These are phyloP conservation scores for Oncorhynchus masou DNA, from an alignment of 2,113 vertebrate species.

Conservation along the genomic window DNA sequence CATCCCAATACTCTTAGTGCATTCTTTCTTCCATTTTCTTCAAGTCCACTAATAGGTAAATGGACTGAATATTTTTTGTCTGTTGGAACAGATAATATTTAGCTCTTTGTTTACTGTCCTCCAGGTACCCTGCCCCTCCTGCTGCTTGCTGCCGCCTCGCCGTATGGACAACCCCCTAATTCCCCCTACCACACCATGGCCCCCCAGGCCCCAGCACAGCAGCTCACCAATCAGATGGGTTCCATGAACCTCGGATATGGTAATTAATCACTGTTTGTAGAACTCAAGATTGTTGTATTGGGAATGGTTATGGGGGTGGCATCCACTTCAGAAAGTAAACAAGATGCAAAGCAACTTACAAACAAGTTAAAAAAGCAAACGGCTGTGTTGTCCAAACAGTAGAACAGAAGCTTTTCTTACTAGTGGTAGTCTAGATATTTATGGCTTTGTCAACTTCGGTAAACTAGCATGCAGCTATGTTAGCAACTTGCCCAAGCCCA, in stretches of 20 bases:
- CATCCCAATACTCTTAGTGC: too few species aligned
- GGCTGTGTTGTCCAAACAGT: background rate
- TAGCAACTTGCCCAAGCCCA: too few species aligned
- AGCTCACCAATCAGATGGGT: constrained; percentile 82
- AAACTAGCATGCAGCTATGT: too few species aligned
- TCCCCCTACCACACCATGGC: constrained; percentile 67
- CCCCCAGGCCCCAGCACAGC: constrained; percentile 65
- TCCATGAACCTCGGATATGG: constrained; percentile 86
- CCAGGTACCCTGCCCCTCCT: constrained; percentile 56
- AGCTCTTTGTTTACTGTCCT: background rate
- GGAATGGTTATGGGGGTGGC: background rate
- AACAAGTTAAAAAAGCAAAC: background rate
- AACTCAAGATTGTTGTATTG: background rate
- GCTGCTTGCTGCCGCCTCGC: constrained; percentile 5
- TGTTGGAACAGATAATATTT: too few species aligned
- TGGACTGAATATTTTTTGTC: too few species aligned
- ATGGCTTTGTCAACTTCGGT: background rate
- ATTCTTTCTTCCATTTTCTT: too few species aligned
- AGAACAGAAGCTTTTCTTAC: background rate
- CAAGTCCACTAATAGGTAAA: too few species aligned
- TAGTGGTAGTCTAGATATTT: too few species aligned
- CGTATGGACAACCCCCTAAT: constrained; percentile 66
- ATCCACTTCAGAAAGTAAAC: background rate
- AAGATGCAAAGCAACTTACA: background rate
- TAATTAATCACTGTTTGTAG: background rate